Conservation (phyloP, 2,888 invertebrate species). For the Pristionchus japonicus region DNA sequence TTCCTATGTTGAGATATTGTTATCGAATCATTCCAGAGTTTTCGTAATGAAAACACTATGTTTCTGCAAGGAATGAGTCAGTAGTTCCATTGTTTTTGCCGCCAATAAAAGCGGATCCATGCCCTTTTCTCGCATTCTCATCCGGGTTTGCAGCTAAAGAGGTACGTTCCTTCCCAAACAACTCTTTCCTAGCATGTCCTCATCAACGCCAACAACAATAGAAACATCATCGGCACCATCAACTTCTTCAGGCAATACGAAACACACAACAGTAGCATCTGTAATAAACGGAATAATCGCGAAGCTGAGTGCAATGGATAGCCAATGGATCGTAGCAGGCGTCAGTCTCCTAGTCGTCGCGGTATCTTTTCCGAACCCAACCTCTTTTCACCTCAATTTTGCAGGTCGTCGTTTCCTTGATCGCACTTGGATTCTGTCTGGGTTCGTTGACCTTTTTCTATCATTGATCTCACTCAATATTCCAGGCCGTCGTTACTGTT, state of each 20-base stretch:
- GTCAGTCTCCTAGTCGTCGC: neutral
- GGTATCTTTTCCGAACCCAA: neutral
- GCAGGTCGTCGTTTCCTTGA: neutral
- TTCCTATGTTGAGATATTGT: neutral
- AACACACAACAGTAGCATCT: neutral
- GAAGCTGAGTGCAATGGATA: too few relatives aligned
- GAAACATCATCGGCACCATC: too few relatives aligned
- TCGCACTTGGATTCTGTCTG: neutral
- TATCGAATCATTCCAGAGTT: neutral
- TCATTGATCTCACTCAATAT: neutral
- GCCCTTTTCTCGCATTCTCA: neutral
- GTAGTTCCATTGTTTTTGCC: neutral
- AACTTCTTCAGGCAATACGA: too few relatives aligned
- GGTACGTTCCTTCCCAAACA: neutral
- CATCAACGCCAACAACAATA: too few relatives aligned
- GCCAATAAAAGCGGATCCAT: neutral
- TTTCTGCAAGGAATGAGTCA: neutral
- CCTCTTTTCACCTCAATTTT: neutral
- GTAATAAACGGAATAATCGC: too few relatives aligned
- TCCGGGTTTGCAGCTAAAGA: neutral
- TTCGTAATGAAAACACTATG: neutral
- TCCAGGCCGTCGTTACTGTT: conserved; percentile 17
- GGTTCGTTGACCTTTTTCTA: neutral
- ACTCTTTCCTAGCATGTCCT: neutral
- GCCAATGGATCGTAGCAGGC: neutral